These are phyloP conservation scores for Daboia siamensis DNA, from an alignment of 2,113 vertebrate genomes.

Conservation along the genomic window DNA sequence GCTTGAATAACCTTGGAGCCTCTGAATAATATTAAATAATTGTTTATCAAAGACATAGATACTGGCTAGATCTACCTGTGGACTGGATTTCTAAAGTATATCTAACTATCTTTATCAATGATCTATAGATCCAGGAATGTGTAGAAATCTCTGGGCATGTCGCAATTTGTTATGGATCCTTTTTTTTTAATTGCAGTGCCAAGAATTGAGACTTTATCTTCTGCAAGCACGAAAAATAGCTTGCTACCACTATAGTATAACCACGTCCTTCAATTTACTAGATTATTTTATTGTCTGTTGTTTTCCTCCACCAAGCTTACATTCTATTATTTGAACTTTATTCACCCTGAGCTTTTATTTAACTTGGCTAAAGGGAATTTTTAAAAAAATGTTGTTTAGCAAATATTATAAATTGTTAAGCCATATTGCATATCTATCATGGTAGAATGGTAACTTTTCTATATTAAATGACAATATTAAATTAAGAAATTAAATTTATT, in stretches of 20 bases:
- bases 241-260: background rate
- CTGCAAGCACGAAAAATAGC: background rate
- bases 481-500: background rate
- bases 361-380: background rate
- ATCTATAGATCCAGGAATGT: background rate
- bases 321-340: background rate
- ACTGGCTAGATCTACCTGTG: background rate
- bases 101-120: background rate
- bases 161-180: background rate
- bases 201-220: background rate
- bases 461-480: background rate
- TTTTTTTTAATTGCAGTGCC: background rate
- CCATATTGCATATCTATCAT: background rate
- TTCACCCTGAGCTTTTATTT: background rate
- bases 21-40: background rate
- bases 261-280: background rate
- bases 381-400: background rate
- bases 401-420: background rate
- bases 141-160: background rate
- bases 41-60: background rate
- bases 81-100: background rate
- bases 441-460: background rate
- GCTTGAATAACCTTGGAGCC: background rate
- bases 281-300: background rate
- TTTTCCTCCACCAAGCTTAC: background rate